A percentile compares a stretch with the other conserved stretches of the same genome.
Evolutionary conservation across 2,113 vertebrate species (phyloP).

Genomic region (Heterocephalus glaber): DNA sequence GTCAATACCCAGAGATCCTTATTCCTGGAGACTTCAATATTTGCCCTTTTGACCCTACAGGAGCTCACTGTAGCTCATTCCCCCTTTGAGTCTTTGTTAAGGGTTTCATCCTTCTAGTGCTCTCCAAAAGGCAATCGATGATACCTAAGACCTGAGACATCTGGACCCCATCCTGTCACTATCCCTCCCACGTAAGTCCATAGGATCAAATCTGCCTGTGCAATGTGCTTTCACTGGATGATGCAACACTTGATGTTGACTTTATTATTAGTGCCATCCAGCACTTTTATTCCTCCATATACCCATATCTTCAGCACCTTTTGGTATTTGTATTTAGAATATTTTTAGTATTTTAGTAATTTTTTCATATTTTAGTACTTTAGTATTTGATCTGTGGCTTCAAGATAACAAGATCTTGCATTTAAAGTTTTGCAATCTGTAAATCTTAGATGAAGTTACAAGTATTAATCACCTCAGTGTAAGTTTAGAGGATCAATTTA

Average conservation of each 20-base stretch:
- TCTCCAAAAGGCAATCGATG: neutral
- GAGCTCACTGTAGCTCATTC: neutral
- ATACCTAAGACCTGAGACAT: neutral
- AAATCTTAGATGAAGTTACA: neutral
- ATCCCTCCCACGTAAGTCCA: neutral
- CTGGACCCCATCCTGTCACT: neutral
- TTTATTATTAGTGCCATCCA: neutral
- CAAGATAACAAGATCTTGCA: neutral
- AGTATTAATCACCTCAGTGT: neutral
- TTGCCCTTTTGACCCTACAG: neutral
- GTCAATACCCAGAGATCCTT: neutral
- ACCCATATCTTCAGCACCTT: neutral
- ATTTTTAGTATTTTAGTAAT: neutral
- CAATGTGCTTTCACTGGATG: neutral
- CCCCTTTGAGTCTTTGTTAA: neutral
- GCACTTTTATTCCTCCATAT: neutral
- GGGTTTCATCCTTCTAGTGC: neutral
- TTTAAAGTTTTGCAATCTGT: neutral
- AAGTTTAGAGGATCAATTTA: neutral
- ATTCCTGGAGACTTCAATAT: neutral
- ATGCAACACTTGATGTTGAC: neutral
- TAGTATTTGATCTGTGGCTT: neutral
- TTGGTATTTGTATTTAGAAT: neutral
- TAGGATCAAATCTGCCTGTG: neutral
- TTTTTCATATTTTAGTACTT: neutral